Percentiles rank a stretch among this genome's conserved stretches.
Evolutionary conservation across 64 coral and sea anemone species (phyloP).

Genomic region (Stichodactyla mertensii): DNA sequence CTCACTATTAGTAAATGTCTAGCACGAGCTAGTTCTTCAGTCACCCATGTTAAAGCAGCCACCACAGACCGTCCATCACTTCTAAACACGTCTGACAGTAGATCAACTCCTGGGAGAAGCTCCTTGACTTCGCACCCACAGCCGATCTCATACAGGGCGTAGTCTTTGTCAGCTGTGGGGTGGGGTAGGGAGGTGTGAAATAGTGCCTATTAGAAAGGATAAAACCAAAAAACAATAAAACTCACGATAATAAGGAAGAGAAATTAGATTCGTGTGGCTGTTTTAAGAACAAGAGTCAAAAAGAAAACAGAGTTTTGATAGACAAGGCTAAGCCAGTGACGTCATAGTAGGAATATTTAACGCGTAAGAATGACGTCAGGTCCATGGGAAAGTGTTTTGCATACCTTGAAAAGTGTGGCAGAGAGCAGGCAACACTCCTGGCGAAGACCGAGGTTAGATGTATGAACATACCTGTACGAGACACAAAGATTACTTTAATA

Average conservation of each 20-base stretch:
- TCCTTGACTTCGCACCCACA: conserved; percentile 47
- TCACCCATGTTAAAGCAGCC: conserved; percentile 75
- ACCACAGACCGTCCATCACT: conserved; percentile 83
- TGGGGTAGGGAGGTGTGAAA: conserved; percentile 83
- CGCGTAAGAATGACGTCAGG: not conserved
- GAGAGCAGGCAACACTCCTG: conserved; percentile 82
- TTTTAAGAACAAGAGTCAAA: too few species aligned
- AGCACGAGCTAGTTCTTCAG: conserved; percentile 73
- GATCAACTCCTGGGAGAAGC: conserved; percentile 84
- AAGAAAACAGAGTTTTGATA: too few species aligned
- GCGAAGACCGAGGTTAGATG: conserved; percentile 74
- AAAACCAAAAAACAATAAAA: not conserved
- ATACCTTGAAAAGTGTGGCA: conserved; percentile 66
- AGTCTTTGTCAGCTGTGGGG: conserved; percentile 83
- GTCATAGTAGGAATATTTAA: too few species aligned
- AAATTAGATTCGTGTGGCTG: too few species aligned
- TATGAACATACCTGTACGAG: conserved; percentile 75
- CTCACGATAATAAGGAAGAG: not conserved
- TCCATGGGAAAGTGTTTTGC: not conserved
- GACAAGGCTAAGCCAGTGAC: too few species aligned
- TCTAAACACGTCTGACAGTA: conserved; percentile 86
- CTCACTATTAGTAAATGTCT: conserved; percentile 63
- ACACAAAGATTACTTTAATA: not conserved
- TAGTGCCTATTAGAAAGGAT: conserved; percentile 38
- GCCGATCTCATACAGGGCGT: conserved; percentile 92